phyloP scores from a whole-genome alignment of 35 echinoderm and acorn worm genomes.

The Ophioderma brevispina region DNA sequence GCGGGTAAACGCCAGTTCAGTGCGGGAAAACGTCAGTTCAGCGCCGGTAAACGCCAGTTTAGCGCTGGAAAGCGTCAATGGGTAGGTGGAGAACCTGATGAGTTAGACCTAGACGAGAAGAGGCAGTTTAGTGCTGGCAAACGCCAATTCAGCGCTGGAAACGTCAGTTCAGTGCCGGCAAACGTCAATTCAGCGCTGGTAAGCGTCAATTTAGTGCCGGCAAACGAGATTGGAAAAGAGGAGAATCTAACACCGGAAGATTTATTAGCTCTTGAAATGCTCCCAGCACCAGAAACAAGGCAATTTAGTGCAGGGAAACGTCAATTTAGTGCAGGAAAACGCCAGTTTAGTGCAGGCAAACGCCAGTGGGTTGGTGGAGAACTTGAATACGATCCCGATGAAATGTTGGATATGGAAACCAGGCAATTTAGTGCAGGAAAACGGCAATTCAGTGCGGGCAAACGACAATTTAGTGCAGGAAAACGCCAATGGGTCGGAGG shows the following conservation, averaged over 20 bases:
- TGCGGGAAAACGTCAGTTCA: background rate
- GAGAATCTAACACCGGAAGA: background rate
- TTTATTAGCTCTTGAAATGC: background rate
- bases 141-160: background rate
- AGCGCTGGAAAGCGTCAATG: background rate
- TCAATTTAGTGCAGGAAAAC: background rate
- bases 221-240: background rate
- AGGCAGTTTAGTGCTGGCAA: background rate
- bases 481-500: background rate
- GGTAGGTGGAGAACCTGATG: background rate
- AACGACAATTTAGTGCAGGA: background rate
- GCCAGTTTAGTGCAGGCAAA: background rate
- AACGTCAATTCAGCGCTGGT: background rate
- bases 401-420: background rate
- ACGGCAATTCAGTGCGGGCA: background rate
- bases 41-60: background rate
- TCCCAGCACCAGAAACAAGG: background rate
- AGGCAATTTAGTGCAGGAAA: conserved; percentile 1
- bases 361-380: background rate
- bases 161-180: background rate
- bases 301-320: background rate
- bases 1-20: background rate
- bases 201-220: background rate
- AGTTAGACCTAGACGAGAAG: background rate
- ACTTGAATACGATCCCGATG: background rate